Percentiles rank a stretch among this genome's conserved stretches.
Conservation (phyloP, 2,888 invertebrate genomes). For the Spodoptera picta region DNA sequence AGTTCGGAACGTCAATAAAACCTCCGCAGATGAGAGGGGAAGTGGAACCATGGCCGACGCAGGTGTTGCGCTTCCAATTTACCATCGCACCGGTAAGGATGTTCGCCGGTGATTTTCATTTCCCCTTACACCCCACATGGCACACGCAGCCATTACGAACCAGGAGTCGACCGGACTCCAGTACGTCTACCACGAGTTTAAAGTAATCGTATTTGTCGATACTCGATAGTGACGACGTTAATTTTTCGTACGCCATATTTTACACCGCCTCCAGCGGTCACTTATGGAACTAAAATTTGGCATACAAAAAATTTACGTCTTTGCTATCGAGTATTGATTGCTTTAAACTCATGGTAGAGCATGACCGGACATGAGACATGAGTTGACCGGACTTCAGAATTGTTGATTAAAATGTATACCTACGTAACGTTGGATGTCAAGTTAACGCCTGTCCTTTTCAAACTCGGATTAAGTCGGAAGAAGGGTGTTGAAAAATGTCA, state of each 20-base stretch:
- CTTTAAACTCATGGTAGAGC: no score
- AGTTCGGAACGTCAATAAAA: slow-evolving; percentile 50
- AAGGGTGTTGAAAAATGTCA: not conserved
- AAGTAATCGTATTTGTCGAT: no score
- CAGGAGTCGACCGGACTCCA: slow-evolving; percentile 54
- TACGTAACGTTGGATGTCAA: slow-evolving; percentile 17
- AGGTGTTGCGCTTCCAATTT: slow-evolving; percentile 80
- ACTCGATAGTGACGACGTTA: no score
- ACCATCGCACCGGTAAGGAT: slow-evolving; percentile 66
- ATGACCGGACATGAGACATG: no score
- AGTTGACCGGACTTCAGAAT: slow-evolving; percentile 50
- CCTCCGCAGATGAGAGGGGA: slow-evolving; percentile 47
- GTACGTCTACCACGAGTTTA: not conserved
- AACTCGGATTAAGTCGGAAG: slow-evolving; percentile 1
- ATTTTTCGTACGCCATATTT: no score
- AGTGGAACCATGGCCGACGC: slow-evolving; percentile 63
- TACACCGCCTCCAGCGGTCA: no score
- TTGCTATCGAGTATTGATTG: no score
- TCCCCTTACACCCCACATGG: slow-evolving; percentile 58
- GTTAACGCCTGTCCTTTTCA: slow-evolving; percentile 18
- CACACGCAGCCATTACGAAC: slow-evolving; percentile 51
- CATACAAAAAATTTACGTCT: no score
- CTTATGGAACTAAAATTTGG: no score
- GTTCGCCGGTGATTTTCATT: slow-evolving; percentile 72
- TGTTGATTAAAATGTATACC: slow-evolving; percentile 57